A percentile compares a stretch with the other conserved stretches of the same genome.
These are phyloP conservation scores for Melanerpes formicivorus DNA, from an alignment of 2,113 vertebrate genomes.

Conservation along the genomic window DNA sequence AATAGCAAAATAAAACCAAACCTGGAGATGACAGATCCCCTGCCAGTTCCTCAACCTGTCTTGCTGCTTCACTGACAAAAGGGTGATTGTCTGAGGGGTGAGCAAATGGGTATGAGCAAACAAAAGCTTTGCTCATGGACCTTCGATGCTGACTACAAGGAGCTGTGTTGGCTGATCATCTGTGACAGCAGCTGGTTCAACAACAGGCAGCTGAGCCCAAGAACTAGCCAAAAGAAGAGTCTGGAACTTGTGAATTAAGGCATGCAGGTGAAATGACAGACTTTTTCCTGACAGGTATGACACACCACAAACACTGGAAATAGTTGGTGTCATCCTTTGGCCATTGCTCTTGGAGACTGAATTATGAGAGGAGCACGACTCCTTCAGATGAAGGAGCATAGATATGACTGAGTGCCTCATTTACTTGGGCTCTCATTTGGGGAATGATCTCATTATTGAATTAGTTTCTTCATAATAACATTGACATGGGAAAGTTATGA, in stretches of 20 bases:
- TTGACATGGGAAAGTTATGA: constrained; percentile 53
- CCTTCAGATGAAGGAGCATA: constrained; percentile 35
- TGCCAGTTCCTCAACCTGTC: neutral
- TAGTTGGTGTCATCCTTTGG: neutral
- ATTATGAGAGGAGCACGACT: neutral
- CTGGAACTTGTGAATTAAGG: neutral
- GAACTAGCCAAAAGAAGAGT: neutral
- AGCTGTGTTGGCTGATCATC: neutral
- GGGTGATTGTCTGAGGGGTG: neutral
- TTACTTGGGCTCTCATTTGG: constrained; percentile 59
- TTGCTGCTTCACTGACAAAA: neutral
- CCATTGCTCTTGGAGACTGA: neutral
- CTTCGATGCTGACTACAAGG: neutral
- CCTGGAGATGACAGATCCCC: no score
- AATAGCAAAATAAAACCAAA: neutral
- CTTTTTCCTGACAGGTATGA: neutral
- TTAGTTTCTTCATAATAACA: constrained; percentile 67
- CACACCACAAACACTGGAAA: neutral
- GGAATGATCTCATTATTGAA: constrained; percentile 63
- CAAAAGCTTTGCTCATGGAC: neutral
- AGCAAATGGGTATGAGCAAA: neutral
- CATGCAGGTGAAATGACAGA: neutral
- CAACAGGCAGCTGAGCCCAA: neutral
- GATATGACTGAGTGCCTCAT: constrained; percentile 53
- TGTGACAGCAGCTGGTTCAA: neutral